Evolutionary conservation across 2,113 vertebrate species (phyloP), one percentile per base, ranked within the genome.

Genomic region (Dasypus novemcinctus): DNA sequence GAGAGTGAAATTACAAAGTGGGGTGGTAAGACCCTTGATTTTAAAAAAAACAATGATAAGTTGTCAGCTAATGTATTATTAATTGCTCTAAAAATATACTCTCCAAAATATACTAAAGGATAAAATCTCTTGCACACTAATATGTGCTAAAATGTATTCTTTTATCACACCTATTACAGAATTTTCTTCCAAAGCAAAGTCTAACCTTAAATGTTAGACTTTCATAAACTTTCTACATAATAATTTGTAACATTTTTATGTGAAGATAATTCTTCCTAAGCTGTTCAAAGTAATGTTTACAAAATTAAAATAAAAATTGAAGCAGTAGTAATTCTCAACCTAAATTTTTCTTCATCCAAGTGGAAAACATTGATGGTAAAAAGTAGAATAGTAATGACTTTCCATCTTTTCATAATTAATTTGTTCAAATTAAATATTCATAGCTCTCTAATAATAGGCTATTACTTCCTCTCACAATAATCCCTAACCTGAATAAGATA

Each of bases 21-120:
- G 29, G 76, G n/a, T 96, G 76, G 87, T 92, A 49, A 96, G 81
- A 87, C 31, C 91, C 76, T 95, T 80, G 31, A 92, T 90, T 10
- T 46, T 81, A 92, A 33, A 54, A 54, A 95, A 80, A 88, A 63
- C 49, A 88, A 68, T 72, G 71, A 90, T 95, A 96, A 92, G 12
- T 43, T 95, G 74, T 75, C 64, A 86, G 43, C 81, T 96, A 96
- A 96, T 97, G 79, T 57, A 97, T 96, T 97, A 97, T 95, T 97
- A 97, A 95, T 92, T 97, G 36, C 63, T 74, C 79, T 93, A 87
- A 96, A 96, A 96, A 64, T n/a, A 5, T 84, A 78, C 76, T 79
- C 68, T 90, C 85, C 38, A 95, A 96, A 96, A 96, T 96, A 95
- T 18, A 61, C 66, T 90, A 90, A 87, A 83, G 89, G 59, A 10